Conservation (phyloP, 1,140 invertebrate species). For the Rhynchophorus ferrugineus region DNA sequence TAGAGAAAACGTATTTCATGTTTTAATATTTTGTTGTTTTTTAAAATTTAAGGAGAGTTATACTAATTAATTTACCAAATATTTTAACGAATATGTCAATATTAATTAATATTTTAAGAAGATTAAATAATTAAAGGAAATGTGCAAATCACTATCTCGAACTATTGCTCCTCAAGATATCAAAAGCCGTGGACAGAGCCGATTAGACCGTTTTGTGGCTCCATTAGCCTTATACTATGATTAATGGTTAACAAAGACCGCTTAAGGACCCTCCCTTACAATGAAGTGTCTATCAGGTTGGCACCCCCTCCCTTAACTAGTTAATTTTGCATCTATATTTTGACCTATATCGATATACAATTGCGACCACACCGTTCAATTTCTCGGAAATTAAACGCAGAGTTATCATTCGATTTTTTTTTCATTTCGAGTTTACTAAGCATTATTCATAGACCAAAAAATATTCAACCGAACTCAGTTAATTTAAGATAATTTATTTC, state of each 20-base stretch:
- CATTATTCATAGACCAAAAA: too few species aligned
- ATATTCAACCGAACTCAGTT: too few species aligned
- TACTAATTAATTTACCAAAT: too few species aligned
- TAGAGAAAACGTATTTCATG: too few species aligned
- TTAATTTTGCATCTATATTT: slow-evolving; percentile 22
- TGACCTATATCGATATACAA: slow-evolving; percentile 17
- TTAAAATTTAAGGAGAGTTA: too few species aligned
- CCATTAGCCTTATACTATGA: slow-evolving; percentile 25
- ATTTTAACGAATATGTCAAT: not conserved
- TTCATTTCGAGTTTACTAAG: too few species aligned
- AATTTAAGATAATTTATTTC: too few species aligned
- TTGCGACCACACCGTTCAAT: slow-evolving; percentile 5
- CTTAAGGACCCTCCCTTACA: slow-evolving; percentile 21
- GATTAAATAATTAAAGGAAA: slow-evolving; percentile 2
- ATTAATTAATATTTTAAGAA: not conserved
- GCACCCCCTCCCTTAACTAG: slow-evolving; percentile 16
- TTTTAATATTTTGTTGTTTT: too few species aligned
- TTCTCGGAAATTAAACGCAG: too few species aligned
- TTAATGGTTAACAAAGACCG: slow-evolving; percentile 25
- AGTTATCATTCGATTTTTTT: too few species aligned
- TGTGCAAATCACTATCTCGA: slow-evolving; percentile 4
- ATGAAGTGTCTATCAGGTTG: slow-evolving; percentile 24
- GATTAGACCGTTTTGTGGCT: slow-evolving; percentile 21
- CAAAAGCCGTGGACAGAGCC: slow-evolving; percentile 22
- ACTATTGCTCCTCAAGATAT: slow-evolving; percentile 18